phyloP scores from a whole-genome alignment of 2,113 vertebrate species.

The Ciconia stormi region DNA sequence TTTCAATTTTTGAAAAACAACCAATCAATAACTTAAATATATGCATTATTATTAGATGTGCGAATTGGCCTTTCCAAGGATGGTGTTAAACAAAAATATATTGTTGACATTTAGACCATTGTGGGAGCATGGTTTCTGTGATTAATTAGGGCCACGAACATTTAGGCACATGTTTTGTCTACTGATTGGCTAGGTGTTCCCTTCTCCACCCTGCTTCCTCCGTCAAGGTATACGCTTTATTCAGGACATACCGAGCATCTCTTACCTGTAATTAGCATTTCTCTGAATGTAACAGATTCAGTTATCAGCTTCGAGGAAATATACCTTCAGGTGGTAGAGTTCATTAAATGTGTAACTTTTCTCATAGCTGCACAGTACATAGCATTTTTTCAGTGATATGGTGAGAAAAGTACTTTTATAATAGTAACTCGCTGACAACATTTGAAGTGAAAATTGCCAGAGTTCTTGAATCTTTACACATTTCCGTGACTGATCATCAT shows the following conservation, averaged over 20 bases:
- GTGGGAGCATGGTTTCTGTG: not conserved
- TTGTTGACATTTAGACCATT: not conserved
- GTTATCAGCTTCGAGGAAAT: slow-evolving; percentile 69
- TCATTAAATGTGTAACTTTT: slow-evolving; percentile 89
- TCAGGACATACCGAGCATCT: not conserved
- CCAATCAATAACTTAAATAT: not conserved
- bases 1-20: not conserved
- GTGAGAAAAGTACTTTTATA: slow-evolving; percentile 77
- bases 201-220: not conserved
- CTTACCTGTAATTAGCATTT: slow-evolving; percentile 17
- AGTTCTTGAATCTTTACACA: slow-evolving; percentile 82
- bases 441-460: slow-evolving; percentile 81
- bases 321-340: slow-evolving; percentile 72
- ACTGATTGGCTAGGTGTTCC: not conserved
- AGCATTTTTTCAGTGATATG: slow-evolving; percentile 45
- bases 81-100: not conserved
- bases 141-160: not conserved
- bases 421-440: slow-evolving; percentile 76
- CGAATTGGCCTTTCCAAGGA: not conserved
- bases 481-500: slow-evolving; percentile 80
- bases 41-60: not conserved
- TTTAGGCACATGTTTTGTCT: not conserved
- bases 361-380: slow-evolving; percentile 55
- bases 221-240: not conserved
- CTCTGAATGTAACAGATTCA: slow-evolving; percentile 20